Evolutionary conservation across 2,797 vertebrate genomes (phyloP).

Genomic region (Urosaurus nigricauda): DNA sequence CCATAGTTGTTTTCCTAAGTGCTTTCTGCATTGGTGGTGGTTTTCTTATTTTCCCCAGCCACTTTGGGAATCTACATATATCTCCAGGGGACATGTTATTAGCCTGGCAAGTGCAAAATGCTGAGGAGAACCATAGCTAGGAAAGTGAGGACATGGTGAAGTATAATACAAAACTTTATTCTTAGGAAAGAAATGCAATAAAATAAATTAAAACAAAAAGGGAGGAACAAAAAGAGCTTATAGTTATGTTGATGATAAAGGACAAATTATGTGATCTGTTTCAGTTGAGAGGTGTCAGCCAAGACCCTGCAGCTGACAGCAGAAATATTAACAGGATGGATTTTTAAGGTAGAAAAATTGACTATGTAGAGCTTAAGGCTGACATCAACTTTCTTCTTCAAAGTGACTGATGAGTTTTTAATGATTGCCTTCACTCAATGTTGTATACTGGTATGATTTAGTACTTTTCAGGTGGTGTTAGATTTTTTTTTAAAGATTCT

Average conservation of each 20-base stretch:
- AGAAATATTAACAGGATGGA: conserved; percentile 19
- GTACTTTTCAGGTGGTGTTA: conserved; percentile 26
- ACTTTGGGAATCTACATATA: conserved; percentile 1
- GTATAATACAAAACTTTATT: conserved; percentile 25
- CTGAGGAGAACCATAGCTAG: not conserved
- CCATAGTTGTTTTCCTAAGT: conserved; percentile 16
- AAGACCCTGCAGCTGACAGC: conserved; percentile 24
- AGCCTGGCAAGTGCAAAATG: not conserved
- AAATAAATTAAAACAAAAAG: conserved; percentile 3
- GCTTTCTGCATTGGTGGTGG: not conserved
- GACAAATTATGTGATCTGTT: conserved; percentile 13
- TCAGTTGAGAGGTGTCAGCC: conserved; percentile 41
- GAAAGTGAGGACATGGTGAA: conserved; percentile 37
- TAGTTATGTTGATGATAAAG: conserved; percentile 50
- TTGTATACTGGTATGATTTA: conserved; percentile 42
- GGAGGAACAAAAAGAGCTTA: not conserved
- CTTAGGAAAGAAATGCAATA: conserved; percentile 24
- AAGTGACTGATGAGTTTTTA: conserved; percentile 63
- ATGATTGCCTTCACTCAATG: conserved; percentile 50
- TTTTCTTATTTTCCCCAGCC: conserved; percentile 40
- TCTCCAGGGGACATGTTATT: not conserved
- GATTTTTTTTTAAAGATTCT: conserved; percentile 43
- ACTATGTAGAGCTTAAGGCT: not conserved
- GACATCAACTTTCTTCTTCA: not conserved
- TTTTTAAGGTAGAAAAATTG: conserved; percentile 39